Conservation (phyloP, 2,888 invertebrate genomes). For the Autographa gamma region DNA sequence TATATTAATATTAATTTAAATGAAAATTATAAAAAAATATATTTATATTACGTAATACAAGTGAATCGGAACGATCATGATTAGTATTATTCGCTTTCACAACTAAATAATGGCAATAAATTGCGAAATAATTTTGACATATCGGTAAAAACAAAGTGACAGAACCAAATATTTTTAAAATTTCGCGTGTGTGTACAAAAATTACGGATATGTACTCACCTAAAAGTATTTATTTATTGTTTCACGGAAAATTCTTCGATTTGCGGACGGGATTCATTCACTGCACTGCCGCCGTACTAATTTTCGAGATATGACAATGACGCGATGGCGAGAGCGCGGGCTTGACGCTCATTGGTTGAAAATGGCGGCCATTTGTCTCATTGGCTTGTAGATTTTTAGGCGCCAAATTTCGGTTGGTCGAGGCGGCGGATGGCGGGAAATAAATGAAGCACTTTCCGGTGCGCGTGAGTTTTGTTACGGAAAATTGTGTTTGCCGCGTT, state of each 20-base stretch:
- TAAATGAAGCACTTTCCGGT: constrained; percentile 83
- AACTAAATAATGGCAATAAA: constrained; percentile 67
- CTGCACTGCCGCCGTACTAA: constrained; percentile 87
- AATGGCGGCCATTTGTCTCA: constrained; percentile 84
- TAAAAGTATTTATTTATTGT: constrained; percentile 73
- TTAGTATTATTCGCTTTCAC: constrained; percentile 54
- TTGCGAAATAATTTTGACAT: constrained; percentile 67
- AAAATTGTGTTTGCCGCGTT: constrained; percentile 84
- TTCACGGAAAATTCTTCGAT: constrained; percentile 84
- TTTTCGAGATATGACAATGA: constrained; percentile 88
- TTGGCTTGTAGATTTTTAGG: constrained; percentile 82
- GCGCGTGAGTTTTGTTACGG: constrained; percentile 81
- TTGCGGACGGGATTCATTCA: constrained; percentile 88
- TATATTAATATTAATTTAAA: constrained; percentile 28
- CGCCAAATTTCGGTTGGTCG: constrained; percentile 89
- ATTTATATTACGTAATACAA: constrained; percentile 36
- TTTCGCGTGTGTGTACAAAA: constrained; percentile 34
- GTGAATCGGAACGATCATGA: constrained; percentile 37
- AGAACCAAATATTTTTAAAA: constrained; percentile 57
- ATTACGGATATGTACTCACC: constrained; percentile 73
- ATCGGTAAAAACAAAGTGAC: constrained; percentile 52
- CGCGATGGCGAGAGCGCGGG: constrained; percentile 88
- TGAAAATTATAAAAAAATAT: constrained; percentile 27
- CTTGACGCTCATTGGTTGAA: constrained; percentile 82
- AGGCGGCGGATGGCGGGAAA: constrained; percentile 87